A percentile compares a stretch with the other conserved stretches of the same genome.
These are phyloP conservation scores for Erethizon dorsatum DNA, from an alignment of 2,797 vertebrate species.

Conservation along the genomic window DNA sequence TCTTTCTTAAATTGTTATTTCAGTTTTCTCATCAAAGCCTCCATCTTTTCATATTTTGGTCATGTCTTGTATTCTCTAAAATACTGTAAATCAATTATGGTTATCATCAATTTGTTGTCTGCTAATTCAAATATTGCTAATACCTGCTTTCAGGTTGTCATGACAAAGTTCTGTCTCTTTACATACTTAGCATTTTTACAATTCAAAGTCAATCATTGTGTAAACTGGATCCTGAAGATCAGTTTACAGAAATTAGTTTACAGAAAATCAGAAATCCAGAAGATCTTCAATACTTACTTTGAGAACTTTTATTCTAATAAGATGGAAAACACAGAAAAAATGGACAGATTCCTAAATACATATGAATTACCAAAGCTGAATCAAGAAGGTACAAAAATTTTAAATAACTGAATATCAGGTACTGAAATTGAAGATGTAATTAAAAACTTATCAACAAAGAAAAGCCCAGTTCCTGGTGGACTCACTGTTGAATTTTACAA, in stretches of 20 bases:
- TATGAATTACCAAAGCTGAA: neutral
- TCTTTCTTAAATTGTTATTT: neutral
- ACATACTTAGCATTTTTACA: neutral
- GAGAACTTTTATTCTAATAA: neutral
- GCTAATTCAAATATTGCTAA: neutral
- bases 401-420: neutral
- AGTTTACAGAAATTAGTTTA: no score
- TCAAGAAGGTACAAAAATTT: neutral
- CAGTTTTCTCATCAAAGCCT: slow-evolving; percentile 7
- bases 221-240: neutral
- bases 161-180: neutral
- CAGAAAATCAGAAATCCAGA: neutral
- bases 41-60: neutral
- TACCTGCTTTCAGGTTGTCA: neutral
- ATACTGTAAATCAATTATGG: neutral
- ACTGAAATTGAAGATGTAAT: neutral
- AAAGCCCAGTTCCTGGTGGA: neutral
- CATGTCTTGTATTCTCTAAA: neutral
- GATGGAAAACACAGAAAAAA: neutral
- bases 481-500: neutral
- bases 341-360: neutral
- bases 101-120: neutral
- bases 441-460: neutral
- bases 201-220: neutral
- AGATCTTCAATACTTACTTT: neutral